phyloP scores from a whole-genome alignment of 2,888 invertebrate genomes.

The Frankliniella intonsa region DNA sequence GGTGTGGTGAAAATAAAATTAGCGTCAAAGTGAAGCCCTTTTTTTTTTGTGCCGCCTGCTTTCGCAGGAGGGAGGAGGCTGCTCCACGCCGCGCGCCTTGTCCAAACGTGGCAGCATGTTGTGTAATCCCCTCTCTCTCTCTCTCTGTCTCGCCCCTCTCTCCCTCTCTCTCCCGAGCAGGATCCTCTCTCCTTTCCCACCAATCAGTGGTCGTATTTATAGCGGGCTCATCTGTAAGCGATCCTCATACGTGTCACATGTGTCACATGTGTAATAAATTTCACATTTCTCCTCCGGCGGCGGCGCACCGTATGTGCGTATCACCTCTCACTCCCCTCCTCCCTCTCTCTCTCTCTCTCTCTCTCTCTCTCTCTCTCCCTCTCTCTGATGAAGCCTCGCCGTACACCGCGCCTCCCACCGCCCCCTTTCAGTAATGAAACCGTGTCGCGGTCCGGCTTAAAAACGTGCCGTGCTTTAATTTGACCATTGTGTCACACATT shows the following conservation, averaged over 20 bases:
- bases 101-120: not conserved
- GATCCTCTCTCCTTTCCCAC: not conserved
- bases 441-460: not conserved
- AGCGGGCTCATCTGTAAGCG: slow-evolving; percentile 16
- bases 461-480: slow-evolving; percentile 26
- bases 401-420: not conserved
- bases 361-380: not conserved
- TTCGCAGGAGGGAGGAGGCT: too few species aligned
- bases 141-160: not conserved
- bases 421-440: not conserved
- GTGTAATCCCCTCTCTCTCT: not conserved
- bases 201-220: slow-evolving; percentile 17
- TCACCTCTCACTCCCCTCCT: not conserved
- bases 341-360: not conserved
- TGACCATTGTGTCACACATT: slow-evolving; percentile 20
- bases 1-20: too few species aligned
- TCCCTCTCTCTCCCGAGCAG: not conserved
- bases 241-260: slow-evolving; percentile 1
- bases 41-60: too few species aligned
- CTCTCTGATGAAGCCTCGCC: not conserved
- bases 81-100: too few species aligned
- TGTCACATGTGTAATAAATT: slow-evolving; percentile 23
- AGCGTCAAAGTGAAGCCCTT: too few species aligned
- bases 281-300: not conserved
- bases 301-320: slow-evolving; percentile 1